Evolutionary conservation across 2,888 invertebrate genomes (phyloP).

Genomic region (Stramonita haemastoma): DNA sequence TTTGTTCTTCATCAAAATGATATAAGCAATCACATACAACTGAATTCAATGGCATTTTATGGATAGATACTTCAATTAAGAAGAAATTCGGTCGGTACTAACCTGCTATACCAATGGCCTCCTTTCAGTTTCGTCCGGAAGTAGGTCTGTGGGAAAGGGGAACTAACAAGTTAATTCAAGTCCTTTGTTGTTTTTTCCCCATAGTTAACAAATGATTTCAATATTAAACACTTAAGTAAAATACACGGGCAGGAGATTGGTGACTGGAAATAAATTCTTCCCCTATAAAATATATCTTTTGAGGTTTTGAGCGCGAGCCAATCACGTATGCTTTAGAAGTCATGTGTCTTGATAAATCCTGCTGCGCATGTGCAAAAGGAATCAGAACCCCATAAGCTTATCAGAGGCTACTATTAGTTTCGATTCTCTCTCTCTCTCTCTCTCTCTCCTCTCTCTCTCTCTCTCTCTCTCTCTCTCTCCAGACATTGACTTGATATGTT

Average conservation of each 20-base stretch:
- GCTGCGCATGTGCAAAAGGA: neutral
- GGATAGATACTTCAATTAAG: neutral
- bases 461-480: too few species aligned
- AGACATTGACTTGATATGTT: too few species aligned
- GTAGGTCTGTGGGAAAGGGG: constrained; percentile 29
- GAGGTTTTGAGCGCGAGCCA: neutral
- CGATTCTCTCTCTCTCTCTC: neutral
- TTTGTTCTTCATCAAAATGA: neutral
- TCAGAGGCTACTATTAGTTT: too few species aligned
- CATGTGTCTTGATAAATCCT: neutral
- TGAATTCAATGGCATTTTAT: neutral
- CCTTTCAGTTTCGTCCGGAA: constrained; percentile 46
- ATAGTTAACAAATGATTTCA: neutral
- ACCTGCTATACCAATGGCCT: constrained; percentile 32
- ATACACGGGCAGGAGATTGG: neutral
- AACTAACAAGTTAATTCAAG: neutral
- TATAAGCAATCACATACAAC: neutral
- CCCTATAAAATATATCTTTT: neutral
- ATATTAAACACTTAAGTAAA: neutral
- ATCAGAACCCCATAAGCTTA: too few species aligned
- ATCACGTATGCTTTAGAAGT: neutral
- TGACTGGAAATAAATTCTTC: neutral
- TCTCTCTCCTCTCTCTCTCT: too few species aligned
- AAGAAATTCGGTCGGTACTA: neutral
- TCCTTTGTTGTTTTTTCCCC: neutral